Base-by-base conservation (phyloP, 2,797 vertebrate species). In the Carapus acus region DNA sequence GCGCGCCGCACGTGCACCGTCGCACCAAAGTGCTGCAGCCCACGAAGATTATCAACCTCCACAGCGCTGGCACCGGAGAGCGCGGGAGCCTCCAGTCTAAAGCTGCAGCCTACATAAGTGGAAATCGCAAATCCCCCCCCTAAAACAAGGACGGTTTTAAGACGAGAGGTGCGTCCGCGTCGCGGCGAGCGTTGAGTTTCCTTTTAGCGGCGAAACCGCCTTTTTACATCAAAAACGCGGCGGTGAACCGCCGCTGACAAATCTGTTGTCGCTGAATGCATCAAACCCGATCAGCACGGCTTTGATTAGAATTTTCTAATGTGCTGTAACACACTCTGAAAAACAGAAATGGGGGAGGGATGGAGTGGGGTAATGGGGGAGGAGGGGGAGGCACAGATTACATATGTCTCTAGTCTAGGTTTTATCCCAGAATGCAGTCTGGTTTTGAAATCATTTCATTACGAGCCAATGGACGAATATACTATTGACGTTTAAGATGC, bases 71-170 rank as follows among this genome's bases (percentile, higher is more conserved):
- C 69, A 76, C 78, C 69, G 80, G 83, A 82, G 78, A 69, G 71
- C 80, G 67, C 64, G 55, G 62, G 70, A 65, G 66, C 58, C 65
- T 67, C 34, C 59, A 65, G 63, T 71, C 69, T 58, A 51, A n/a
- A 55, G 54, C 56, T 22, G 58, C 69, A 69, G 70, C 74, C 58
- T 65, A 60, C 69, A 50, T 65, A 71, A 50, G 46, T 39, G 4
- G 62, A 68, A 75, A 58, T 78, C 76, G 71, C 59, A 81, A 80
- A 84, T 81, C 81, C n/a, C n/a, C n/a, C n/a, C n/a, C n/a, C 80
- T 71, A 24, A 79, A 80, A 84, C 82, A 82, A 81, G 70, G 65
- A 51, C 46, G 43, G 82, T 58, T 77, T 83, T 76, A 80, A 42
- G 47, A 51, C 27, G 33, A 63, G 24, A 77, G 65, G 58, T 72